phyloP scores from a whole-genome alignment of 2,888 invertebrate genomes.

The Carcina quercana region DNA sequence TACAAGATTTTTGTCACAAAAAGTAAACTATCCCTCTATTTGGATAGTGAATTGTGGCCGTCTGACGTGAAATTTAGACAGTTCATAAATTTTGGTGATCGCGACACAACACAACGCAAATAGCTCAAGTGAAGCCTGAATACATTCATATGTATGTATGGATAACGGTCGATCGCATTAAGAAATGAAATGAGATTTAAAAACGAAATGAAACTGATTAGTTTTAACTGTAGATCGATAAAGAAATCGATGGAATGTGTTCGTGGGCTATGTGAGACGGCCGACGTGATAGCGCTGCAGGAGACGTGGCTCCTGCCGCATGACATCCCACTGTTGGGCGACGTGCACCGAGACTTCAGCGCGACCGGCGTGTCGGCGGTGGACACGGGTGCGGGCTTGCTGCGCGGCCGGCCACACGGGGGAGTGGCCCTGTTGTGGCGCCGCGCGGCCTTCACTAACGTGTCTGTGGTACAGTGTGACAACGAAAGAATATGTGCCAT shows the following conservation, averaged over 20 bases:
- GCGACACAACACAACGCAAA: neutral
- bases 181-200: neutral
- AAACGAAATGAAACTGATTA: conserved; percentile 7
- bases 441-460: neutral
- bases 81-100: conserved; percentile 7
- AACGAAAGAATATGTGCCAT: neutral
- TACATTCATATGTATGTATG: conserved; percentile 3
- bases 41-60: conserved; percentile 15
- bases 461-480: conserved; percentile 1
- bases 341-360: neutral
- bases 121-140: neutral
- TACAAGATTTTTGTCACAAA: conserved; percentile 14
- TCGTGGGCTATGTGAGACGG: conserved; percentile 13
- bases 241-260: conserved; percentile 17
- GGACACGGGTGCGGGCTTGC: conserved; percentile 7
- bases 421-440: conserved; percentile 14
- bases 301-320: conserved; percentile 21
- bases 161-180: neutral
- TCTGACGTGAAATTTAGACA: conserved; percentile 10
- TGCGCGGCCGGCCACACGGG: conserved; percentile 10
- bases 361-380: conserved; percentile 8
- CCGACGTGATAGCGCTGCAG: conserved; percentile 17
- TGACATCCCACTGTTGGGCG: conserved; percentile 11
- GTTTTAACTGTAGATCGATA: conserved; percentile 21
- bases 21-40: conserved; percentile 8